These are phyloP conservation scores for Rhogogaster chlorosoma DNA, from an alignment of 2,888 invertebrate genomes.

Conservation along the genomic window DNA sequence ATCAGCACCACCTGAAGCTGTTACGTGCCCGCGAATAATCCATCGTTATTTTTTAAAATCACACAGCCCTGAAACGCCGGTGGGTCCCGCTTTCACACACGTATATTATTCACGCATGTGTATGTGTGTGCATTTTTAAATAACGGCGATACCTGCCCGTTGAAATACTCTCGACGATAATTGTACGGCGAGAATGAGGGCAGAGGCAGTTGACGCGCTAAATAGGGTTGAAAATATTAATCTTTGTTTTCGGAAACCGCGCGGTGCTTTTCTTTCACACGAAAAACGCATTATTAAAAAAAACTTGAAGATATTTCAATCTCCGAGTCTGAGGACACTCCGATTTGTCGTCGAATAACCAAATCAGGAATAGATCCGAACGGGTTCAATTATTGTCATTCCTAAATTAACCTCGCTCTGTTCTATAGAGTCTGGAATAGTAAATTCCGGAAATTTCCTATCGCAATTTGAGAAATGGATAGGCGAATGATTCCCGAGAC, in stretches of 20 bases:
- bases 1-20: not conserved
- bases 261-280: not conserved
- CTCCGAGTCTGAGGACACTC: too few species aligned
- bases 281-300: not conserved
- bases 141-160: not conserved
- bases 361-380: not conserved
- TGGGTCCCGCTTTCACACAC: not conserved
- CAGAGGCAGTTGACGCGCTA: not conserved
- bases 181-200: not conserved
- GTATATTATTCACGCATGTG: not conserved
- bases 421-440: not conserved
- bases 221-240: not conserved
- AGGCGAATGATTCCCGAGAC: not conserved
- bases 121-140: not conserved
- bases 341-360: too few species aligned
- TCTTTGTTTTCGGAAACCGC: not conserved
- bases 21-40: conserved; percentile 3
- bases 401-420: not conserved
- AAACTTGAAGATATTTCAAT: not conserved
- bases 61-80: not conserved
- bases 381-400: not conserved
- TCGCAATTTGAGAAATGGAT: not conserved
- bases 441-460: not conserved
- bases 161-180: not conserved
- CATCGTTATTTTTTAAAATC: conserved; percentile 16